Percentiles rank a stretch among this genome's conserved stretches.
Evolutionary conservation across 2,797 vertebrate genomes (phyloP).

Genomic region (Urocyon cinereoargenteus): DNA sequence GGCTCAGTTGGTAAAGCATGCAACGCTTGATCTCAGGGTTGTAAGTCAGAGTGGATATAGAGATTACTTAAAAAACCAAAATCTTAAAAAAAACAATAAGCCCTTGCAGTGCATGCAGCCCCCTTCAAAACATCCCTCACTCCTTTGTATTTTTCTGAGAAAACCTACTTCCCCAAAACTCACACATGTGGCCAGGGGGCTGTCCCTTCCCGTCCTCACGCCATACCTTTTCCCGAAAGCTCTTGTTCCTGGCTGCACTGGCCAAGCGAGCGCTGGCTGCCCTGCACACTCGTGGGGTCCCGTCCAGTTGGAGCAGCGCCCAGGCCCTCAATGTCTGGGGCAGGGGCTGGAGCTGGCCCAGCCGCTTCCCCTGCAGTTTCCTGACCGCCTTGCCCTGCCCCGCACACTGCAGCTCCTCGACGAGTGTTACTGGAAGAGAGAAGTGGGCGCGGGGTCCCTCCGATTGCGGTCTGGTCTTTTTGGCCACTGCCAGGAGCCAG

Average conservation of each 20-base stretch:
- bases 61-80: neutral
- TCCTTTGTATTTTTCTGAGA: neutral
- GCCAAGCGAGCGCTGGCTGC: constrained; percentile 89
- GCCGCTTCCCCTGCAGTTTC: constrained; percentile 90
- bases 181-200: neutral
- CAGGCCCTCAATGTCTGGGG: constrained; percentile 90
- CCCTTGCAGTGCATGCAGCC: fast-evolving
- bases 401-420: constrained; percentile 90
- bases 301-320: constrained; percentile 92
- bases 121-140: neutral
- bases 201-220: fast-evolving
- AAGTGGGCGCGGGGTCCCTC: neutral
- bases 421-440: constrained; percentile 89
- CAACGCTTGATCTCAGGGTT: neutral
- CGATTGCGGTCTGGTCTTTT: fast-evolving
- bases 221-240: constrained; percentile 92
- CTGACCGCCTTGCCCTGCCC: constrained; percentile 90
- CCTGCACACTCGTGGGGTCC: constrained; percentile 91
- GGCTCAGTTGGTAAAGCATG: neutral
- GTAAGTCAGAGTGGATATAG: neutral
- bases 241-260: constrained; percentile 86
- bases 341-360: constrained; percentile 93
- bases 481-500: neutral
- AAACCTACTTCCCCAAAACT: fast-evolving
- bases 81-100: neutral